Conservation (phyloP, 2,888 invertebrate genomes). For the Brenthis ino region DNA sequence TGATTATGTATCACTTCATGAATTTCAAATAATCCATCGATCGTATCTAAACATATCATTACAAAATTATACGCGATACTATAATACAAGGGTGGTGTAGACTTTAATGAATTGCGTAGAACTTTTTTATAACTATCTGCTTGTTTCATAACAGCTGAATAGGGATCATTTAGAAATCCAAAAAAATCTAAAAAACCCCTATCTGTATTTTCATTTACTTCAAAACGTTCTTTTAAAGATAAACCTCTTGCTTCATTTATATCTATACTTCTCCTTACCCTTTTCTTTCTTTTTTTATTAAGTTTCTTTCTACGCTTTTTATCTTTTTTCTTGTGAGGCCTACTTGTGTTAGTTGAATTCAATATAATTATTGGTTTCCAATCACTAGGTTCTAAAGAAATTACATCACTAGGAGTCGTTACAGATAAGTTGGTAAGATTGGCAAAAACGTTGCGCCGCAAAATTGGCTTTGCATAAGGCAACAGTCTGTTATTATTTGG, state of each 20-base stretch:
- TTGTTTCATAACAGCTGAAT: slow-evolving; percentile 51
- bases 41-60: slow-evolving; percentile 60
- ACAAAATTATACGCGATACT: slow-evolving; percentile 59
- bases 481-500: slow-evolving; percentile 62
- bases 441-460: slow-evolving; percentile 45
- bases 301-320: slow-evolving; percentile 47
- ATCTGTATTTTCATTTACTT: slow-evolving; percentile 5
- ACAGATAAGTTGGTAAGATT: slow-evolving; percentile 41
- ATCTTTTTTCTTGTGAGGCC: slow-evolving; percentile 44
- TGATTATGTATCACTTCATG: slow-evolving; percentile 53
- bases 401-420: slow-evolving; percentile 28
- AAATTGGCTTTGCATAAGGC: slow-evolving; percentile 53
- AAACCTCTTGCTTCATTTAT: slow-evolving; percentile 10
- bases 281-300: slow-evolving; percentile 49
- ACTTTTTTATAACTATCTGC: slow-evolving; percentile 55
- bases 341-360: slow-evolving; percentile 47
- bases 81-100: slow-evolving; percentile 61
- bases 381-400: slow-evolving; percentile 50
- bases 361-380: slow-evolving; percentile 68
- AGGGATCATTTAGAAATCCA: slow-evolving; percentile 50
- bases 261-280: slow-evolving; percentile 53
- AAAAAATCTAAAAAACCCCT: slow-evolving; percentile 53
- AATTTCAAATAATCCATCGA: slow-evolving; percentile 61
- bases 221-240: background rate
- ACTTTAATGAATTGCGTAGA: slow-evolving; percentile 52